Evolutionary conservation across 2,113 vertebrate genomes (phyloP).

Genomic region (Mustela nigripes): DNA sequence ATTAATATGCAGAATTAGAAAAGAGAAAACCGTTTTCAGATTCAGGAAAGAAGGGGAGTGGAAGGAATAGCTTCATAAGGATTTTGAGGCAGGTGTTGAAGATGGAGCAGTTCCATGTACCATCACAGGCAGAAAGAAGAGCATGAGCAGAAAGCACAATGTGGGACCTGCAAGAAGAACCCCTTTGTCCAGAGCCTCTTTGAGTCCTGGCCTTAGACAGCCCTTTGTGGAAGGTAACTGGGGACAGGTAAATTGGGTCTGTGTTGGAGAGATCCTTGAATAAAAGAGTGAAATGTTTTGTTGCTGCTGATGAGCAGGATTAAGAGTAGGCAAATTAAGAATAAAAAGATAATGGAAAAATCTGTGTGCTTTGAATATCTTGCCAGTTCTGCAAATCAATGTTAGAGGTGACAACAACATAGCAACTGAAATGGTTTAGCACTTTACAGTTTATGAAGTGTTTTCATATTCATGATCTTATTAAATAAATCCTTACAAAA

Average conservation of each 20-base stretch:
- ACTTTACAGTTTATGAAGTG: not conserved
- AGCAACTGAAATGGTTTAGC: not conserved
- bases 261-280: not conserved
- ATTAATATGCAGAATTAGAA: not conserved
- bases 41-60: not conserved
- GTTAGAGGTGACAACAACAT: not conserved
- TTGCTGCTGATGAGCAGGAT: not conserved
- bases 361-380: not conserved
- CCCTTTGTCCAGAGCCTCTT: not conserved
- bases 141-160: not conserved
- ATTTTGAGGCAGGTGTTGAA: not conserved
- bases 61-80: not conserved
- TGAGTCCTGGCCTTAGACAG: not conserved
- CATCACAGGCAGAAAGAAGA: not conserved
- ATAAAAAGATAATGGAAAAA: not conserved
- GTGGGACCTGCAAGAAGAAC: not conserved
- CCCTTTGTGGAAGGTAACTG: no score
- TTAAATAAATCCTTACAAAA: not conserved
- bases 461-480: not conserved
- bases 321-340: not conserved
- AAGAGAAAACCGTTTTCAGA: not conserved
- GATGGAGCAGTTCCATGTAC: not conserved
- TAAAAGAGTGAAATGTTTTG: not conserved
- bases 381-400: not conserved
- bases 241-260: not conserved